phyloP scores from a whole-genome alignment of 1,140 invertebrate species.

The Drosophila kohkoa region DNA sequence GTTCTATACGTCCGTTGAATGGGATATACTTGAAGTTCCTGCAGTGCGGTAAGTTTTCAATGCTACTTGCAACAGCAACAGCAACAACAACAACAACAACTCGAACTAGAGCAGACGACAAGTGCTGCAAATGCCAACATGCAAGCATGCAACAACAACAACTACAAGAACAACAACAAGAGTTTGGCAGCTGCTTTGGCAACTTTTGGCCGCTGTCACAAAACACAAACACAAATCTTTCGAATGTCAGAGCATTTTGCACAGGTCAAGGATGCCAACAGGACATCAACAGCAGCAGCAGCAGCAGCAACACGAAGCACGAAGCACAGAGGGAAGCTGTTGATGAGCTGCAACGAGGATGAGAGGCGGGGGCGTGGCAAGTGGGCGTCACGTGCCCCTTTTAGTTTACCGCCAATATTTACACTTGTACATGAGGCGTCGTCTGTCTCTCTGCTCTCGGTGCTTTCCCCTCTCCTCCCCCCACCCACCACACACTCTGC shows the following conservation, averaged over 20 bases:
- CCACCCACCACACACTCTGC: background rate
- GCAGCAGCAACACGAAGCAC: background rate
- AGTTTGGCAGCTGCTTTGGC: slow-evolving; percentile 72
- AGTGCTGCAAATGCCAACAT: slow-evolving; percentile 1
- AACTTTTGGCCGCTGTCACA: slow-evolving; percentile 74
- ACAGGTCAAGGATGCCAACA: slow-evolving; percentile 69
- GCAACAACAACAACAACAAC: background rate
- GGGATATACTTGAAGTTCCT: slow-evolving; percentile 98
- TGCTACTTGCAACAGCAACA: background rate
- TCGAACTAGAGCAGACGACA: slow-evolving; percentile 13
- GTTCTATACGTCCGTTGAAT: slow-evolving; percentile 98
- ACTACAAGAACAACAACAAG: slow-evolving; percentile 23
- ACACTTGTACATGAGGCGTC: slow-evolving; percentile 49
- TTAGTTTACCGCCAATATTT: slow-evolving; percentile 61
- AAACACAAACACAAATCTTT: slow-evolving; percentile 79
- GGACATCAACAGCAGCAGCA: slow-evolving; percentile 21
- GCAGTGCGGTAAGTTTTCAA: slow-evolving; percentile 90
- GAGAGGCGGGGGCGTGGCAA: slow-evolving; percentile 17
- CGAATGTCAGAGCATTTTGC: slow-evolving; percentile 54
- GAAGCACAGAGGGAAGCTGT: slow-evolving; percentile 10
- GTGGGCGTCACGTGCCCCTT: slow-evolving; percentile 18
- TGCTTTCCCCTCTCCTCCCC: background rate
- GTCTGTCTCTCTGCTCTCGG: slow-evolving; percentile 6
- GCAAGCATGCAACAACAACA: slow-evolving; percentile 13
- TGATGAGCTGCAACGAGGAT: slow-evolving; percentile 23